Base-by-base conservation (phyloP, 1,140 invertebrate species). In the Ylistrum balloti region DNA sequence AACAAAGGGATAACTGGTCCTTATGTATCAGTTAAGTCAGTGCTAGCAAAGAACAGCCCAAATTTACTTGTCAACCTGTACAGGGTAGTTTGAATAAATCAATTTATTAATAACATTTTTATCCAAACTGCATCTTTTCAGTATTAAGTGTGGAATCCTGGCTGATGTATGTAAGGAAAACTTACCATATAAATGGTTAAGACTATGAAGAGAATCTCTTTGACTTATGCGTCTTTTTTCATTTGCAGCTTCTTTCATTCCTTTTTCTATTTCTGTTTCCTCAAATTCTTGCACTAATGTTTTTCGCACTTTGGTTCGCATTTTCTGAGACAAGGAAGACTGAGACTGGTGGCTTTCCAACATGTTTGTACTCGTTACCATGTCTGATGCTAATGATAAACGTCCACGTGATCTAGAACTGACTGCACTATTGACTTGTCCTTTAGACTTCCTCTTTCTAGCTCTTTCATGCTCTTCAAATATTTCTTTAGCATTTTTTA, bases 221-320 rank as follows among this genome's bases (percentile, higher is more conserved):
- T n/a, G 91, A 86, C 41, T 56, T 56, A n/a, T 45, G 32, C 28
- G 33, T 17, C 74, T 91, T 90, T 74, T 91, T 89, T 34, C 89
- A 89, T 88, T 90, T 32, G 41, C 34, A 33, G 86, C 87, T 86
- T 93, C 92, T 33, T 92, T 89, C 34, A 91, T 87, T 86, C 92
- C 92, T 90, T 94, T 93, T 89, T 93, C 92, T 17, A 88, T 74
- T 20, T 89, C 41, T 41, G 89, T 86, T 88, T 93, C 92, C 10
- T 91, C 74, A 33, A 90, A 90, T 33, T 93, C 91, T 33, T 90
- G 86, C 28, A 86, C 85, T 11, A 91, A 33, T 45, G 91, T 93
- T 88, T 91, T 93, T 85, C 45, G 86, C 33, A 93, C 87, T 22
- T 89, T 92, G 33, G 86, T 87, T 0, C 56, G 33, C 11, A 74